Conservation (phyloP, 2,888 invertebrate genomes). For the Melinaea menophilus region DNA sequence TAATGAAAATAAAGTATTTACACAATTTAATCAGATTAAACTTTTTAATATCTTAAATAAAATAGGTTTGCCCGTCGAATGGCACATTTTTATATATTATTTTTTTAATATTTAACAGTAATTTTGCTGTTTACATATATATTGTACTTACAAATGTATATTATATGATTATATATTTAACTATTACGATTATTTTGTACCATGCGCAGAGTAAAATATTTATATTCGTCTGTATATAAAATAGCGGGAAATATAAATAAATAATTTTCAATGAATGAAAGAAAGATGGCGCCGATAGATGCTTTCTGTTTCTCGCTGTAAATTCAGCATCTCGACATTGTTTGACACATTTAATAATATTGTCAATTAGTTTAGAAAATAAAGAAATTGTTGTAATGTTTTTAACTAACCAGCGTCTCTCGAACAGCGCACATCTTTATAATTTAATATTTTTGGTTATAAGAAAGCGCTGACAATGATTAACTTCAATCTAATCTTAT, state of each 20-base stretch:
- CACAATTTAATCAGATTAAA: no score
- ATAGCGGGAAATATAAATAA: no score
- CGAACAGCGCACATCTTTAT: no score
- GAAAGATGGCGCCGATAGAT: no score
- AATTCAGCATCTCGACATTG: no score
- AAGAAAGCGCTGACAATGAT: constrained; percentile 58
- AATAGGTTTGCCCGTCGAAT: constrained; percentile 58
- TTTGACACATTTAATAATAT: neutral
- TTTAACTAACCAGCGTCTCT: no score
- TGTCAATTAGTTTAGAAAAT: no score
- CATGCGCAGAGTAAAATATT: constrained; percentile 40
- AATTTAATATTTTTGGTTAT: neutral
- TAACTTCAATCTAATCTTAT: constrained; percentile 71
- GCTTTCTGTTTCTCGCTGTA: no score
- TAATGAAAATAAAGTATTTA: no score
- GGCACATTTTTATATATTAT: constrained; percentile 54
- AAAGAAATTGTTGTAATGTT: no score
- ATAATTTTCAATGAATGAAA: no score
- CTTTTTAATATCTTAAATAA: constrained; percentile 32
- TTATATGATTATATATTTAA: constrained; percentile 18
- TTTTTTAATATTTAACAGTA: constrained; percentile 8
- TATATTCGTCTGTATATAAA: neutral
- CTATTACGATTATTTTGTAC: constrained; percentile 63
- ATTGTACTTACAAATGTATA: constrained; percentile 29
- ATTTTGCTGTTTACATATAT: constrained; percentile 12